Conservation (phyloP, 2,888 invertebrate genomes). For the Gastrophysa polygoni region DNA sequence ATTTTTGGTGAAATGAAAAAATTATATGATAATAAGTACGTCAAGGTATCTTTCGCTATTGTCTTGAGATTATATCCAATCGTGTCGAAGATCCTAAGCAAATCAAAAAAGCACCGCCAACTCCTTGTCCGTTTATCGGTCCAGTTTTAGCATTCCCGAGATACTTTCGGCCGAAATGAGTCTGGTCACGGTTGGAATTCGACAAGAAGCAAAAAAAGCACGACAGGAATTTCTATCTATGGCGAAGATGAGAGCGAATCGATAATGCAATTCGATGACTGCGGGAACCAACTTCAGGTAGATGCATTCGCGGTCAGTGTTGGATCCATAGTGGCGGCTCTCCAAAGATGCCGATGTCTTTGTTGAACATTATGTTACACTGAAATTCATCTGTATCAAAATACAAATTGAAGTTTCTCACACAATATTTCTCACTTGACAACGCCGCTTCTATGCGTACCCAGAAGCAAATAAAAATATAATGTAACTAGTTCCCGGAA, state of each 20-base stretch:
- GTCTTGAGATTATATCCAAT: not conserved
- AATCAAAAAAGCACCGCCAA: not conserved
- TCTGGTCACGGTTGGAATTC: slow-evolving; percentile 19
- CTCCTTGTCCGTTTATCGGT: not conserved
- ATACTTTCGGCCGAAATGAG: slow-evolving; percentile 27
- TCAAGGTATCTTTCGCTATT: not conserved
- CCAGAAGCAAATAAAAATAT: no score
- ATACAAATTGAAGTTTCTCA: no score
- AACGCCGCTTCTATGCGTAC: no score
- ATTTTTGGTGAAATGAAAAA: no score
- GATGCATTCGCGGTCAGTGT: not conserved
- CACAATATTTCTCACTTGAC: no score
- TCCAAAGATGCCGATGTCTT: no score
- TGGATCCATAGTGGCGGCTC: not conserved
- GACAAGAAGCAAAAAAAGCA: slow-evolving; percentile 23
- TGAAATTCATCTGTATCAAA: no score
- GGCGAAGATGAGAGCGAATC: slow-evolving; percentile 21
- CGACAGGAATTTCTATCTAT: slow-evolving; percentile 29
- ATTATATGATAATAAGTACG: no score
- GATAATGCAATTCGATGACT: slow-evolving; percentile 25
- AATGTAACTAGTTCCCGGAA: no score
- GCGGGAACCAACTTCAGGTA: slow-evolving; percentile 28
- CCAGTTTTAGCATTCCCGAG: slow-evolving; percentile 23
- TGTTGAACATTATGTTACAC: no score
- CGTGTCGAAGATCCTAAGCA: not conserved